phyloP scores from a whole-genome alignment of 2,113 vertebrate species.

The Micronycteris hirsuta region DNA sequence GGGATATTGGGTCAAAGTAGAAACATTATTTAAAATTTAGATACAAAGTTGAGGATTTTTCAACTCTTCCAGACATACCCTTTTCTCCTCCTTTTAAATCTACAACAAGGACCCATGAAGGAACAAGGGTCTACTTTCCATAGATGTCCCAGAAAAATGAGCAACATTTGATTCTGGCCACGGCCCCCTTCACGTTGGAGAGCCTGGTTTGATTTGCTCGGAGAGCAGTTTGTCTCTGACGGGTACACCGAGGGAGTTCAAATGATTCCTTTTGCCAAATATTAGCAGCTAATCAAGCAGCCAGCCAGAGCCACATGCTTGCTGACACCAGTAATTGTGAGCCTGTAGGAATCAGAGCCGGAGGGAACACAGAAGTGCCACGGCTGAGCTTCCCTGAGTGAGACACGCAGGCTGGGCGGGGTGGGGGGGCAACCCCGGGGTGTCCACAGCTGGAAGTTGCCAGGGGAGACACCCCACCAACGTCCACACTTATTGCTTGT shows the following conservation, averaged over 20 bases:
- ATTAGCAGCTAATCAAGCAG: conserved; percentile 72
- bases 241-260: conserved; percentile 59
- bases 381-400: conserved; percentile 25
- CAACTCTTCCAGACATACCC: not conserved
- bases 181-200: conserved; percentile 10
- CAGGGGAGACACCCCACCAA: not conserved
- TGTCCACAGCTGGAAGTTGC: not conserved
- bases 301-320: conserved; percentile 65
- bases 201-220: not conserved
- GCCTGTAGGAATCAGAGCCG: conserved; percentile 50
- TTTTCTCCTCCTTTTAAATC: not conserved
- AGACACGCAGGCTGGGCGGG: not conserved
- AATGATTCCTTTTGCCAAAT: conserved; percentile 71
- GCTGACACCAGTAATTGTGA: conserved; percentile 73
- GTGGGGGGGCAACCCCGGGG: not conserved
- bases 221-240: conserved; percentile 59
- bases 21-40: not conserved
- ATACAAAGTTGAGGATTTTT: not conserved
- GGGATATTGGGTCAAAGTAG: not conserved
- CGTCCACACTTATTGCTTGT: not conserved
- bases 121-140: not conserved
- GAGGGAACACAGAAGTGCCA: conserved; percentile 43
- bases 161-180: conserved; percentile 8
- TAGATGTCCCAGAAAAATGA: conserved; percentile 10
- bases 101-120: not conserved